A percentile compares a stretch with the other conserved stretches of the same genome.
phyloP scores from a whole-genome alignment of 2,888 invertebrate species.

The Aporophyla nigra region DNA sequence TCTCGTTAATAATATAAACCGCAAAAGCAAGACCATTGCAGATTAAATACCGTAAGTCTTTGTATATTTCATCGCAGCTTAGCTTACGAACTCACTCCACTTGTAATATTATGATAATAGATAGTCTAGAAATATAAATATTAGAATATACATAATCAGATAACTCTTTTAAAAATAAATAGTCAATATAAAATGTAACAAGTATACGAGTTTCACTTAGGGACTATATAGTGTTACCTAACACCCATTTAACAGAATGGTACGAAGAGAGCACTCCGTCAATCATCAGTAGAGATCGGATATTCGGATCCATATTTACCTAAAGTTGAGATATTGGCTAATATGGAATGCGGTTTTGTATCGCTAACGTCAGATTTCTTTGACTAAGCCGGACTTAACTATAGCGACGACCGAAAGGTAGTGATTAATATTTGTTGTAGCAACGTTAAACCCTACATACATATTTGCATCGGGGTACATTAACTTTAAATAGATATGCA shows the following conservation, averaged over 20 bases:
- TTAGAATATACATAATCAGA: conserved; percentile 60
- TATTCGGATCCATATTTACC: no score
- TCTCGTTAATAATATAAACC: conserved; percentile 15
- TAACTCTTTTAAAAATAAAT: conserved; percentile 61
- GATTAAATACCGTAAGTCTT: conserved; percentile 29
- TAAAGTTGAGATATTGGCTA: no score
- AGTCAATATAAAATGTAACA: conserved; percentile 65
- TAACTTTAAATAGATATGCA: no score
- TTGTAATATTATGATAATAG: conserved; percentile 61
- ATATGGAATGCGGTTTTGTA: no score
- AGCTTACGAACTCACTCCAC: conserved; percentile 60
- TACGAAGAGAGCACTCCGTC: conserved; percentile 41
- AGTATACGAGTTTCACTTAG: conserved; percentile 68
- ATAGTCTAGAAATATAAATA: conserved; percentile 62
- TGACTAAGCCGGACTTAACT: no score
- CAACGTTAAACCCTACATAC: no score
- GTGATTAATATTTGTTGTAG: no score
- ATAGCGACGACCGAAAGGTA: no score
- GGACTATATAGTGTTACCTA: conserved; percentile 58
- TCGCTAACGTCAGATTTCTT: no score
- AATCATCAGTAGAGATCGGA: conserved; percentile 18
- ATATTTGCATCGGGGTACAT: no score
- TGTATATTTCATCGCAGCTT: conserved; percentile 40
- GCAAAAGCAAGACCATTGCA: conserved; percentile 36
- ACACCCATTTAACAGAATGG: conserved; percentile 39